phyloP scores from a whole-genome alignment of 2,113 vertebrate genomes.

The Oncorhynchus tshawytscha region DNA sequence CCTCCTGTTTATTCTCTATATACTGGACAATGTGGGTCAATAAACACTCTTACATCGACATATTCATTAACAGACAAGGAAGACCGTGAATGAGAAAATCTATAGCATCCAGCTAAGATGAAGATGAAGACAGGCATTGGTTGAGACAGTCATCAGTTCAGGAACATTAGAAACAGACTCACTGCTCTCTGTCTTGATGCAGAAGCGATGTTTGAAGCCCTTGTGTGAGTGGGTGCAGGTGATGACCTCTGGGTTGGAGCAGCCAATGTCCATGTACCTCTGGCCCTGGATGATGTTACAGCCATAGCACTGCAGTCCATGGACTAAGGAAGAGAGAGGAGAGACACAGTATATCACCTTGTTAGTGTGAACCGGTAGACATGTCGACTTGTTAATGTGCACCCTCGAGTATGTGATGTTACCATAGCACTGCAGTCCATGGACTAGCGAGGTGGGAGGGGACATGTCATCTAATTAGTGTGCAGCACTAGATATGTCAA shows the following conservation, averaged over 20 bases:
- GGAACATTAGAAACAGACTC: slow-evolving; percentile 53
- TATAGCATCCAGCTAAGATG: too few relatives aligned
- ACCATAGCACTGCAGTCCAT: too few relatives aligned
- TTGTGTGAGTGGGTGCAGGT: slow-evolving; percentile 89
- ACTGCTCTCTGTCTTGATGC: slow-evolving; percentile 92
- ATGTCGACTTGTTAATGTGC: too few relatives aligned
- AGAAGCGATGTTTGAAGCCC: slow-evolving; percentile 91
- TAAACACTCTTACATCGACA: not conserved
- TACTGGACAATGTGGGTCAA: not conserved
- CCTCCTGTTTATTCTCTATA: too few relatives aligned
- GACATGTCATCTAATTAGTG: not conserved
- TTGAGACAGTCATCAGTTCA: not conserved
- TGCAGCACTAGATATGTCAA: not conserved
- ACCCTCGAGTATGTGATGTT: too few relatives aligned
- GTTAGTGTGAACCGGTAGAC: too few relatives aligned
- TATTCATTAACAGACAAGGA: not conserved
- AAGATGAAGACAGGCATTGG: too few relatives aligned
- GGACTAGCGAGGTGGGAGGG: too few relatives aligned
- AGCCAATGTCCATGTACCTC: slow-evolving; percentile 85
- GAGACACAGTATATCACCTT: not conserved
- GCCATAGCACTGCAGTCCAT: slow-evolving; percentile 86
- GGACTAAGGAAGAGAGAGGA: slow-evolving; percentile 54
- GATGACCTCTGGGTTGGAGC: slow-evolving; percentile 85
- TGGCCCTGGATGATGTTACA: slow-evolving; percentile 86
- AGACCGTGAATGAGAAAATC: not conserved